Evolutionary conservation across 2,113 vertebrate genomes (phyloP).

Genomic region (Beaufortia kweichowensis): DNA sequence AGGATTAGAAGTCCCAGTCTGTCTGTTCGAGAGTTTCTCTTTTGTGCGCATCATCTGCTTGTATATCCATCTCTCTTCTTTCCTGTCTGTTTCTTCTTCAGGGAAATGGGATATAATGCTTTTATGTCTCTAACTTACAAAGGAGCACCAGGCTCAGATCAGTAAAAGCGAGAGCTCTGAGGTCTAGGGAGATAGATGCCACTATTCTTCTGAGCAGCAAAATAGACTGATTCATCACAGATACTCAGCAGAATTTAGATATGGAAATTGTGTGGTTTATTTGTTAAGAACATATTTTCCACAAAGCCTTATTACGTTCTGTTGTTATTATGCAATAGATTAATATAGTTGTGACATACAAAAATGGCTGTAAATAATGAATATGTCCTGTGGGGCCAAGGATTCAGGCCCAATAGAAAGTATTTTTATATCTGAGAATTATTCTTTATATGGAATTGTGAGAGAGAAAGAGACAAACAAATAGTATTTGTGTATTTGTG

Average conservation of each 20-base stretch:
- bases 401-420: background rate
- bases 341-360: background rate
- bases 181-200: background rate
- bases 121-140: conserved; percentile 10
- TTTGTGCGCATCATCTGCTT: conserved; percentile 30
- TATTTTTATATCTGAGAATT: too few relatives aligned
- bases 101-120: conserved; percentile 13
- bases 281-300: background rate
- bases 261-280: background rate
- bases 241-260: conserved; percentile 1
- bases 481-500: too few relatives aligned
- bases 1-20: conserved; percentile 30
- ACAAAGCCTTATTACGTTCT: background rate
- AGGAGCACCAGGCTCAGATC: conserved; percentile 49
- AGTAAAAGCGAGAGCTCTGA: background rate
- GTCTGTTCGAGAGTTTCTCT: conserved; percentile 27
- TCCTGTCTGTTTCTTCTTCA: background rate
- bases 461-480: too few relatives aligned
- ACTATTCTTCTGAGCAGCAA: background rate
- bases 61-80: background rate
- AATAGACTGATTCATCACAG: background rate
- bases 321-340: background rate
- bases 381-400: background rate
- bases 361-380: background rate
- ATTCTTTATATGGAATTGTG: too few relatives aligned